Evolutionary conservation across 2,113 vertebrate genomes (phyloP).

Genomic region (Budorcas taxicolor): DNA sequence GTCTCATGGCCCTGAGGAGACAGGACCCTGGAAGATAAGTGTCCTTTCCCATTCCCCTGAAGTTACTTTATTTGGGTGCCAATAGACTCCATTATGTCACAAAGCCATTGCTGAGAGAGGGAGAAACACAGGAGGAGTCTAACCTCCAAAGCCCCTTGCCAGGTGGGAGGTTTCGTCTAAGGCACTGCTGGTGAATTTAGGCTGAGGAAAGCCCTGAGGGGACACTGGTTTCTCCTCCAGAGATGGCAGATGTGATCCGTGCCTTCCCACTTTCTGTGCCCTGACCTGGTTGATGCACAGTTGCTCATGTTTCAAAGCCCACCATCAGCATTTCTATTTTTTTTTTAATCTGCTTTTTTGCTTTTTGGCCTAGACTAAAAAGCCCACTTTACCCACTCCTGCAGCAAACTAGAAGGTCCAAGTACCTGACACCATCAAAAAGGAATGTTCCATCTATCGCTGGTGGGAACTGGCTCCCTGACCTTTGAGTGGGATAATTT

Average conservation of each 20-base stretch:
- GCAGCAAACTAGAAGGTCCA: background rate
- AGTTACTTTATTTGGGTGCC: background rate
- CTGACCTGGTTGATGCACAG: background rate
- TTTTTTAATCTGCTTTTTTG: background rate
- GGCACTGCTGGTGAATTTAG: background rate
- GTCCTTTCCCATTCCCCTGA: background rate
- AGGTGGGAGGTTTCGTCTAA: background rate
- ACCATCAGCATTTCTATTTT: background rate
- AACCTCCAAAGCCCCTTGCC: background rate
- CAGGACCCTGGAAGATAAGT: background rate
- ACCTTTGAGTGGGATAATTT: background rate
- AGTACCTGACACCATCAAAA: background rate
- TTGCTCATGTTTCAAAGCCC: background rate
- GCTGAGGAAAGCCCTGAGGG: background rate
- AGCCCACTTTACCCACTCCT: background rate
- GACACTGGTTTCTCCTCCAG: background rate
- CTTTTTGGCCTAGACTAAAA: background rate
- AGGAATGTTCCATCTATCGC: background rate
- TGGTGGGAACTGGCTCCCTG: background rate
- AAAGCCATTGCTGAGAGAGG: background rate
- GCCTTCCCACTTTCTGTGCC: background rate
- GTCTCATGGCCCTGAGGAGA: background rate
- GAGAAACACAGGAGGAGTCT: background rate
- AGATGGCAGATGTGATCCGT: too few species aligned
- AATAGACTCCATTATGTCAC: background rate